Evolutionary conservation across 1,140 invertebrate genomes (phyloP), one percentile per base, ranked within the genome.

Genomic region (Drosophila littoralis): DNA sequence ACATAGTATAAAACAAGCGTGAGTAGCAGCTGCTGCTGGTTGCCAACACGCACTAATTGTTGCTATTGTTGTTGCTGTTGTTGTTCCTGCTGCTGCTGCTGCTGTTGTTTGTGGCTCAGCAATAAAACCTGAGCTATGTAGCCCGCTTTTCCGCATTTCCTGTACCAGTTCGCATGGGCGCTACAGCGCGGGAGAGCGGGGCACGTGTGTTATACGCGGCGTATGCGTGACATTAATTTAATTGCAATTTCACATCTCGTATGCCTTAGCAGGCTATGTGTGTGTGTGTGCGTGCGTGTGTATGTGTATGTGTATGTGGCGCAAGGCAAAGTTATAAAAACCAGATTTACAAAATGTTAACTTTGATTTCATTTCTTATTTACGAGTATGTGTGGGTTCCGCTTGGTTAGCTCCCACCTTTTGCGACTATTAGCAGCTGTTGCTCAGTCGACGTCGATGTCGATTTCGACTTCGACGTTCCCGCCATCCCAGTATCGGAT

Each of bases 291-390:
- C 68, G 36, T 69, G 46, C 40, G 15, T 66, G 22, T 51, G 35
- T 52, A 46, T 42, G 57, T 46, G 50, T 46, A 52, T 58, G 52
- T 59, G 13, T 5, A 9, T 68, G 55, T 55, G 61, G 77, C 48
- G 45, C 52, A 69, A 67, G 65, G 46, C 71, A 83, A 86, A 89
- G 83, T 86, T 86, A 86, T 86, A 86, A 86, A 86, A 86, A 86
- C 86, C 83, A 79, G 83, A 86, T 86, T 86, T 86, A 86, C 82
- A 89, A 88, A 88, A 88, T 88, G 84, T 90, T 89, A 84, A 90
- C 84, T 89, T 89, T 89, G 84, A 89, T 89, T 89, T 89, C 81
- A 89, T 89, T 89, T 89, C 84, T 89, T 89, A 89, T 89, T 89
- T 84, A 89, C 85, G 84, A 82, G 70, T 68, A 50, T 71, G 42